Conservation (phyloP, 2,797 vertebrate species). For the Gymnopithys bicolor region DNA sequence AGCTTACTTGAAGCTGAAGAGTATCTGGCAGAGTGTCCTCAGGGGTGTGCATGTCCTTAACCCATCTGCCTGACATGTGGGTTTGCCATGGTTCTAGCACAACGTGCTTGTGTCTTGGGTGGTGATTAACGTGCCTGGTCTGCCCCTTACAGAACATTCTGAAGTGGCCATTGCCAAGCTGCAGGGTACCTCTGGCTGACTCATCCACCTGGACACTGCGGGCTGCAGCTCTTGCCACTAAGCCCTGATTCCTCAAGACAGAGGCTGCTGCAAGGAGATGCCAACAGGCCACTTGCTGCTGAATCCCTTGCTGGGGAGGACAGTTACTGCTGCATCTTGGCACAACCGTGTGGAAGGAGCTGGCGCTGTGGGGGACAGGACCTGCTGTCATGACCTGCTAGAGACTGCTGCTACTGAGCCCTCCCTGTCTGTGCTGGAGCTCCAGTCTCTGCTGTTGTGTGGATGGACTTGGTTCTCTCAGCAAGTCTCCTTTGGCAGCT, state of each 20-base stretch:
- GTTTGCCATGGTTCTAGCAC: background rate
- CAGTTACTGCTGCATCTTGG: background rate
- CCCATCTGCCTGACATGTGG: fast-evolving
- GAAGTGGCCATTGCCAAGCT: constrained; percentile 35
- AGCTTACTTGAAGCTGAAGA: background rate
- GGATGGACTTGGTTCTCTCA: constrained; percentile 6
- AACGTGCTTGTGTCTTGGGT: background rate
- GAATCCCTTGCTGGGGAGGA: constrained; percentile 20
- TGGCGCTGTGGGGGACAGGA: background rate
- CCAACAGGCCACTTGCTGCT: constrained; percentile 6
- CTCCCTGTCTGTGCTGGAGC: background rate
- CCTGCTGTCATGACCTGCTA: background rate
- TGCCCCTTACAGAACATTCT: constrained; percentile 55
- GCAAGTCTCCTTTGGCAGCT: background rate
- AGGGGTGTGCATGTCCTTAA: background rate
- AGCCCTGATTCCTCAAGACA: background rate
- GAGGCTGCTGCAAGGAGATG: constrained; percentile 38
- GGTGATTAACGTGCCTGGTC: constrained; percentile 42
- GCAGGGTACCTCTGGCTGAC: constrained; percentile 25
- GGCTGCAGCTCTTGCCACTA: constrained; percentile 42
- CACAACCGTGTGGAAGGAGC: background rate
- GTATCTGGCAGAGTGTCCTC: background rate
- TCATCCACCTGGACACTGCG: constrained; percentile 35
- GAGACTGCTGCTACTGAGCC: background rate
- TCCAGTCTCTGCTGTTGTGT: background rate